Evolutionary conservation across 2,888 invertebrate species (phyloP), one percentile per base, ranked within the genome.

Genomic region (Ypsolopha scabrella): DNA sequence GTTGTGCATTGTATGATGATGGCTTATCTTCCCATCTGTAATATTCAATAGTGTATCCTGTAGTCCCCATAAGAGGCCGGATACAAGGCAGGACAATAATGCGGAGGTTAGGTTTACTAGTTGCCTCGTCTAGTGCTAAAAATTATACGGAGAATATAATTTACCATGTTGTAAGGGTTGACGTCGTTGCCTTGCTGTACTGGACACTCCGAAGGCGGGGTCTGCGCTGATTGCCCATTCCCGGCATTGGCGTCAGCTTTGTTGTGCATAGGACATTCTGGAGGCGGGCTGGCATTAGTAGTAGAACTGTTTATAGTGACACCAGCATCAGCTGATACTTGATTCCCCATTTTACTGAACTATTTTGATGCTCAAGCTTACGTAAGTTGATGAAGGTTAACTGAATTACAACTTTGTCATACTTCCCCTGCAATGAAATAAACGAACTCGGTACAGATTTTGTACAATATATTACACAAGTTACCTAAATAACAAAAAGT

Each of bases 221-320:
- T 24, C 38, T 64, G 57, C 44, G 61, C 58, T 52, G 63, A 57
- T 37, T 61, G 24, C 37, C 24, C 57, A 1, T 60, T 65, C 35
- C 57, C 52, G 47, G 60, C 50, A 52, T 61, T 65, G 45, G 72
- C 67, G 13, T 72, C 67, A 11, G 64, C 60, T 67, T 91, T 89
- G 57, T 91, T 89, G 65, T 94, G 94, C 93, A 96, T 94, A 0
- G 95, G 95, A 74, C 95, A 96, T 86, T 94, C 94, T 49, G 92
- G 89, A n/a, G 94, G 92, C 39, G 92, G 91, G 54, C 63, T 70
- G 1, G 57, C 62, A 50, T 67, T 66, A 47, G 52, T 62, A 6
- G 56, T 63, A 34, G 60, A 56, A 38, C 60, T 56, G 53, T 66
- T 70, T 33, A 63, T 55, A 37, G 65, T 67, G 36, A 67, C 60